Conservation (phyloP, 2,888 invertebrate species). For the Apeira syringaria region DNA sequence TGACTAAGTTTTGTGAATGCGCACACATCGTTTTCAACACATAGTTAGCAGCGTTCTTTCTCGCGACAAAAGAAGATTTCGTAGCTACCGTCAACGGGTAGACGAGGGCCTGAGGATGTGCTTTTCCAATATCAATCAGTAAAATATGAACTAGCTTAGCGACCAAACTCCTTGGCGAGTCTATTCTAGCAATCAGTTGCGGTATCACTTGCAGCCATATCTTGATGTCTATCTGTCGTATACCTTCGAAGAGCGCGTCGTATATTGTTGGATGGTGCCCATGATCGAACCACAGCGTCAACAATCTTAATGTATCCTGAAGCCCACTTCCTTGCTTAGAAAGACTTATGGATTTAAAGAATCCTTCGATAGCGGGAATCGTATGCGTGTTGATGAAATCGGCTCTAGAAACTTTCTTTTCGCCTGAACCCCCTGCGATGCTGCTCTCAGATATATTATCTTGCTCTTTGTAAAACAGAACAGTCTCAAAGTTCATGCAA, state of each 20-base stretch:
- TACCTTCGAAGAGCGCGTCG: slow-evolving; percentile 95
- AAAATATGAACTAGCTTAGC: slow-evolving; percentile 96
- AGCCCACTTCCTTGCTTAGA: slow-evolving; percentile 94
- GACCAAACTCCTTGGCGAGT: slow-evolving; percentile 94
- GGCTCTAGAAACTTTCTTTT: slow-evolving; percentile 68
- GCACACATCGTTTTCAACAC: slow-evolving; percentile 97
- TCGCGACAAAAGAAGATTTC: slow-evolving; percentile 93
- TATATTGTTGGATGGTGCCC: slow-evolving; percentile 96
- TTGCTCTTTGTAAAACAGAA: slow-evolving; percentile 85
- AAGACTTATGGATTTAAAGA: slow-evolving; percentile 96
- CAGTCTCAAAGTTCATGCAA: slow-evolving; percentile 98
- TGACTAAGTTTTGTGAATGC: slow-evolving; percentile 95
- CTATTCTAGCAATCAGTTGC: slow-evolving; percentile 98
- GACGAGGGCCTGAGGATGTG: slow-evolving; percentile 98
- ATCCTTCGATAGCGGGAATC: slow-evolving; percentile 97
- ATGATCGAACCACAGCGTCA: slow-evolving; percentile 99
- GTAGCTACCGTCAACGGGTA: slow-evolving; percentile 99
- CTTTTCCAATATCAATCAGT: slow-evolving; percentile 97
- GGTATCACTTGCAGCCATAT: slow-evolving; percentile 99
- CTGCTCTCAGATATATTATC: slow-evolving; percentile 74
- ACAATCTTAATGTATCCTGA: slow-evolving; percentile 96
- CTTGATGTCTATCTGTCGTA: slow-evolving; percentile 96
- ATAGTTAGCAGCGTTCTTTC: slow-evolving; percentile 95
- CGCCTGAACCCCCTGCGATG: slow-evolving; percentile 67
- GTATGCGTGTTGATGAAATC: slow-evolving; percentile 85